Percentiles rank a stretch among this genome's conserved stretches.
These are phyloP conservation scores for Agriotes lineatus DNA, from an alignment of 2,888 invertebrate genomes.

Conservation along the genomic window DNA sequence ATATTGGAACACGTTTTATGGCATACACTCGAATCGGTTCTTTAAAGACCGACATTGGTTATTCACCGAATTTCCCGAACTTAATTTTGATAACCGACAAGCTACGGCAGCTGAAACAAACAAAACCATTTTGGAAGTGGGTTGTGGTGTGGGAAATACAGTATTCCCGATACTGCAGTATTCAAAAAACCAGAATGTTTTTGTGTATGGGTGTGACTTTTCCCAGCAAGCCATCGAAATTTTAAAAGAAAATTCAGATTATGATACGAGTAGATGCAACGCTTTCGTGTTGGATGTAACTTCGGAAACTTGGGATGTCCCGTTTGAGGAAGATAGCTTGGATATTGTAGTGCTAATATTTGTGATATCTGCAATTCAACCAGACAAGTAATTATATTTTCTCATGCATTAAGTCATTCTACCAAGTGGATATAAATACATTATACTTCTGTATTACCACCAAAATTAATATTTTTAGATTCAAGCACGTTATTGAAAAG, in stretches of 20 bases:
- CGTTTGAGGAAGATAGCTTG: constrained; percentile 83
- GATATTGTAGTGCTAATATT: constrained; percentile 94
- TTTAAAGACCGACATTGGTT: constrained; percentile 98
- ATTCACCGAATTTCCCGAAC: constrained; percentile 96
- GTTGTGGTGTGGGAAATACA: constrained; percentile 98
- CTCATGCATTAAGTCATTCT: too few relatives aligned
- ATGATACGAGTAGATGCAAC: constrained; percentile 79
- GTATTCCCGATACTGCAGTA: constrained; percentile 92
- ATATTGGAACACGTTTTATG: constrained; percentile 94
- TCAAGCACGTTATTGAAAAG: constrained; percentile 56
- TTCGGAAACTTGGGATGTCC: constrained; percentile 76
- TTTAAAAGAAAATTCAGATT: constrained; percentile 78
- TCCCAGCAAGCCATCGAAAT: constrained; percentile 87
- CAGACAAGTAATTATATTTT: constrained; percentile 84
- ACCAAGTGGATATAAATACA: too few relatives aligned
- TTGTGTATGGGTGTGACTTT: constrained; percentile 95
- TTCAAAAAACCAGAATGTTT: constrained; percentile 80
- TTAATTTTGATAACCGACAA: constrained; percentile 71
- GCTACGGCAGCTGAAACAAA: not conserved
- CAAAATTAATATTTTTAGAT: constrained; percentile 51
- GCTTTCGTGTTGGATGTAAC: constrained; percentile 95
- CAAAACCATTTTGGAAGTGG: constrained; percentile 81
- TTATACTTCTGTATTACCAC: too few relatives aligned
- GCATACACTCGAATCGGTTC: constrained; percentile 92
- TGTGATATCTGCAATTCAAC: constrained; percentile 94